phyloP scores from a whole-genome alignment of 1,140 invertebrate species.

The Eueides isabella region DNA sequence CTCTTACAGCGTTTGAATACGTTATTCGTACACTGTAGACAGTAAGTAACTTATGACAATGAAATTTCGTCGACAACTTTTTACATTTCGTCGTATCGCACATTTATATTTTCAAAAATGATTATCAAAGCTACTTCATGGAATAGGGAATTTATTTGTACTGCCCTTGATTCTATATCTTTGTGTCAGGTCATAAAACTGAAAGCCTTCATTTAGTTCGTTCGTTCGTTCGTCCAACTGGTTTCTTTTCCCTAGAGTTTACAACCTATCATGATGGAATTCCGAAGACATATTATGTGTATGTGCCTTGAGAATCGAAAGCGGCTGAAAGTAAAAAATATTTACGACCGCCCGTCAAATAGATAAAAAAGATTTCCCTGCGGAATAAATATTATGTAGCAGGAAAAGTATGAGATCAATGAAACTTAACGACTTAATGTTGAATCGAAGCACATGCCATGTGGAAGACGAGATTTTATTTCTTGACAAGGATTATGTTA shows the following conservation, averaged over 20 bases:
- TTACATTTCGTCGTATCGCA: neutral
- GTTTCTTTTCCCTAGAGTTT: constrained; percentile 40
- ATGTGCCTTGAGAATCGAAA: constrained; percentile 39
- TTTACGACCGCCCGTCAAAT: constrained; percentile 36
- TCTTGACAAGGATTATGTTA: neutral
- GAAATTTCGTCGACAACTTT: neutral
- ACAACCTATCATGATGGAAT: constrained; percentile 41
- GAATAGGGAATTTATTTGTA: constrained; percentile 29
- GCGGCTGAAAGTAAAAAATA: constrained; percentile 37
- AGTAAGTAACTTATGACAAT: neutral
- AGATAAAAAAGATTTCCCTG: constrained; percentile 36
- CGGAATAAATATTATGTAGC: constrained; percentile 31
- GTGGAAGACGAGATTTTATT: no score
- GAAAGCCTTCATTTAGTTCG: constrained; percentile 38
- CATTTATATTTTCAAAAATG: neutral
- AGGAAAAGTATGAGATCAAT: constrained; percentile 22
- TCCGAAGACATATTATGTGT: constrained; percentile 38
- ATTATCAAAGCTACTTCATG: neutral
- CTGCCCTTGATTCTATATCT: constrained; percentile 21
- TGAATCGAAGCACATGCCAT: no score
- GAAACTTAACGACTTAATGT: constrained; percentile 1
- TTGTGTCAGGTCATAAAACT: constrained; percentile 39
- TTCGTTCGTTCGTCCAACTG: constrained; percentile 30
- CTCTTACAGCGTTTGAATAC: no score
- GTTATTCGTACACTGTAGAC: no score